Conservation (phyloP, 1,140 invertebrate genomes). For the Druon quercuslanigerum region DNA sequence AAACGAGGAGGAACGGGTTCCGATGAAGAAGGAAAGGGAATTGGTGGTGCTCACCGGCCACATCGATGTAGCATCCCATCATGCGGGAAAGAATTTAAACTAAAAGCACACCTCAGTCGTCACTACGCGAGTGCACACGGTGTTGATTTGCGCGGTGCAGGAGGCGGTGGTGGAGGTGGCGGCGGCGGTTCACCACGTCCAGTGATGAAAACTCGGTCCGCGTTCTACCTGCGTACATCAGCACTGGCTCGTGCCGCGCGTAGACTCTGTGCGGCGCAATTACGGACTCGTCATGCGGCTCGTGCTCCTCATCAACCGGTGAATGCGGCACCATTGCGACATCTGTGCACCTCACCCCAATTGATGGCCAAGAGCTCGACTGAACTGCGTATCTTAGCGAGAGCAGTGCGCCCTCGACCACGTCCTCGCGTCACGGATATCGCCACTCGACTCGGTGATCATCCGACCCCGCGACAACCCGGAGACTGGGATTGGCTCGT, state of each 20-base stretch:
- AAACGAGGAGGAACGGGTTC: constrained; percentile 69
- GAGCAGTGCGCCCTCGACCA: constrained; percentile 89
- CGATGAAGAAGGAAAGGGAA: constrained; percentile 74
- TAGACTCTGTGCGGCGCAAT: constrained; percentile 87
- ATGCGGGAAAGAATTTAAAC: constrained; percentile 95
- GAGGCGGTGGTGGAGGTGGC: constrained; percentile 71
- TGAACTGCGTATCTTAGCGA: constrained; percentile 84
- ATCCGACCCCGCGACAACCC: constrained; percentile 75
- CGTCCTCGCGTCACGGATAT: constrained; percentile 84
- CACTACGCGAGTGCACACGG: constrained; percentile 96
- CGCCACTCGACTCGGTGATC: constrained; percentile 84
- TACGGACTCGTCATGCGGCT: constrained; percentile 90
- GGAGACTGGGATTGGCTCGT: constrained; percentile 88
- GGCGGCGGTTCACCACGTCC: constrained; percentile 88
- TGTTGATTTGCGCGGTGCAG: constrained; percentile 77
- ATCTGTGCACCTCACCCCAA: constrained; percentile 85
- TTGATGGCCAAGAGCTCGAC: constrained; percentile 86
- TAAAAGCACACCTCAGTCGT: constrained; percentile 92
- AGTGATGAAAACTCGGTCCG: constrained; percentile 97
- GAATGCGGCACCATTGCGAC: constrained; percentile 74
- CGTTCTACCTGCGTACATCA: constrained; percentile 95
- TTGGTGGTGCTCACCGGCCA: constrained; percentile 82
- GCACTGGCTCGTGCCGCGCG: constrained; percentile 91
- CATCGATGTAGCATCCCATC: constrained; percentile 92
- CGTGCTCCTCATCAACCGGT: constrained; percentile 88